Base-by-base conservation (phyloP, 64 coral and sea anemone species). In the Astreopora myriophthalma region DNA sequence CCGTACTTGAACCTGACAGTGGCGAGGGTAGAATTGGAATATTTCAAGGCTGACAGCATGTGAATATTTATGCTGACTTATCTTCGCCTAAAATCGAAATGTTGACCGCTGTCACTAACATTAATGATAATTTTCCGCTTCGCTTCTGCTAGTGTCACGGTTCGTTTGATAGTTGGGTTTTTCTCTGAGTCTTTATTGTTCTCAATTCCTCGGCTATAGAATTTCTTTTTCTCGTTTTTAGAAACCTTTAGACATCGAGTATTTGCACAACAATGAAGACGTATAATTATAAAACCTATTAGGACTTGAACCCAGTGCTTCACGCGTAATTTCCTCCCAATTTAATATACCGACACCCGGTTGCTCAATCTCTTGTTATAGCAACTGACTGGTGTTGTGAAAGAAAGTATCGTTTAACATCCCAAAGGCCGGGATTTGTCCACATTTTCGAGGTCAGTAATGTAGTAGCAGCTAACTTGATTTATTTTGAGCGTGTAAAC, bases 331-430 rank as follows among this genome's bases (percentile, higher is more conserved):
- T 37, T 37, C 34, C 16, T 83, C 3, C 10, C 0, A 80, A n/a
- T n/a, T n/a, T n/a, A 80, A 12, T 80, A 80, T 80, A 23, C 44
- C 46, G n/a, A 29, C 48, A 30, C 57, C n/a, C 31, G 60, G 79
- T 83, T 83, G 79, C 79, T 83, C 79, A 83, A 61, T 83, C 57
- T n/a, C 75, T 13, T 22, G 44, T 74, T 74, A 35, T 74, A 40
- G 42, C 14, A 79, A 79, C 44, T 52, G 28, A 19, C 33, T 33
- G 70, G 70, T 17, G 24, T 55, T 20, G 9, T 4, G 46, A 8
- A 22, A 74, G 34, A 34, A 39, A 39, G 14, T 39, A 22, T 17
- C 5, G 23, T 2, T 6, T 20, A 8, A 26, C 26, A 3, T 39
- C 16, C 9, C 17, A 39, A 6, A 19, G 14, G 13, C 75, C 48